Evolutionary conservation across 2,888 invertebrate genomes (phyloP).

Genomic region (Scaeva pyrastri): DNA sequence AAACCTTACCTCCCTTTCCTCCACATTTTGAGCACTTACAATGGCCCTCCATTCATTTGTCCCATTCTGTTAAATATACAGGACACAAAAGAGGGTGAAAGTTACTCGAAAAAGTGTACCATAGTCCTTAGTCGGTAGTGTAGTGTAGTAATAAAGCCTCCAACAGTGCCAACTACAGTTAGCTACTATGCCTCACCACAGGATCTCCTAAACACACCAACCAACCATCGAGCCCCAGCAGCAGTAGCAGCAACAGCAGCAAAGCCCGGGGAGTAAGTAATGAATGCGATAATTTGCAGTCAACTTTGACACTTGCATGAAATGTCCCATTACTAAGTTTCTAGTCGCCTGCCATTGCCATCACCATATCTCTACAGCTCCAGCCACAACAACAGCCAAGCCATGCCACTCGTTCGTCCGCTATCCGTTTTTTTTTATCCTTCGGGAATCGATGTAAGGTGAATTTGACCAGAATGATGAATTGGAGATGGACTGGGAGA

Average conservation of each 20-base stretch:
- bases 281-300: slow-evolving; percentile 75
- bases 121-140: too few species aligned
- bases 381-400: not conserved
- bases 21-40: slow-evolving; percentile 31
- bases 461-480: slow-evolving; percentile 10
- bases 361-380: too few species aligned
- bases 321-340: slow-evolving; percentile 74
- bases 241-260: slow-evolving; percentile 20
- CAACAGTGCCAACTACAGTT: slow-evolving; percentile 48
- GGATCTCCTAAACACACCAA: slow-evolving; percentile 15
- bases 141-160: slow-evolving; percentile 19
- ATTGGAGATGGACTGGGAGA: too few species aligned
- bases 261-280: slow-evolving; percentile 64
- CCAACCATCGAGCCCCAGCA: not conserved
- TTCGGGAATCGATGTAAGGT: slow-evolving; percentile 20
- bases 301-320: slow-evolving; percentile 76
- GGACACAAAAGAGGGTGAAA: not conserved
- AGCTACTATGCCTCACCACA: slow-evolving; percentile 28
- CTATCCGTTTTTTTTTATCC: slow-evolving; percentile 26
- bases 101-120: slow-evolving; percentile 1
- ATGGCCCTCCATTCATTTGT: slow-evolving; percentile 22
- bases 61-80: not conserved
- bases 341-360: not conserved
- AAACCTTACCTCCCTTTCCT: not conserved
- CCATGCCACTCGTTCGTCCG: too few species aligned